A percentile compares a stretch with the other conserved stretches of the same genome.
phyloP scores from a whole-genome alignment of 1,140 invertebrate genomes.

The Akabosia matsudoensis region DNA sequence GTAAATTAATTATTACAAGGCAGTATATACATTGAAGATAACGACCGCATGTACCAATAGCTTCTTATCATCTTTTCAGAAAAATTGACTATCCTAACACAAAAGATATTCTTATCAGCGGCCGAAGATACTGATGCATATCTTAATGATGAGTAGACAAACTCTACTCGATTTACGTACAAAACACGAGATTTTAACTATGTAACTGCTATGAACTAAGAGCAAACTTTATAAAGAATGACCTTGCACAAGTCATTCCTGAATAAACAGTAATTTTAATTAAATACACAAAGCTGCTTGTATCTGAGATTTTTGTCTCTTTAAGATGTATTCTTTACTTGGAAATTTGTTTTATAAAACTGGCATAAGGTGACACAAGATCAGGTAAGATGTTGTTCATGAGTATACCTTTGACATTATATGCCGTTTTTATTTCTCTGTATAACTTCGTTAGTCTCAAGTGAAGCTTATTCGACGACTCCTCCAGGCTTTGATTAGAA shows the following conservation, averaged over 20 bases:
- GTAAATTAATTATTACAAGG: not conserved
- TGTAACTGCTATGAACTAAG: no score
- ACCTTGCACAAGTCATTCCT: no score
- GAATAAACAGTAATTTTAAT: not conserved
- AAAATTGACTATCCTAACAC: constrained; percentile 61
- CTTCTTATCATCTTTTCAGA: constrained; percentile 54
- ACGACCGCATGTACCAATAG: not conserved
- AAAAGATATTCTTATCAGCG: constrained; percentile 72
- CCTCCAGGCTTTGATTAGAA: no score
- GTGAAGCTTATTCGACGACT: no score
- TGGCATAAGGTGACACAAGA: not conserved
- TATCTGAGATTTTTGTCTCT: not conserved
- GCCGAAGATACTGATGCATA: constrained; percentile 61
- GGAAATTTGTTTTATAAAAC: not conserved
- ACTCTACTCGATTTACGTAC: no score
- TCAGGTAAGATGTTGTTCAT: no score
- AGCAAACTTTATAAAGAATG: no score
- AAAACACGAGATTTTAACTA: no score
- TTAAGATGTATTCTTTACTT: not conserved
- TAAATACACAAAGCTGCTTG: not conserved
- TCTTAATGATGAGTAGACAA: not conserved
- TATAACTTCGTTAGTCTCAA: no score
- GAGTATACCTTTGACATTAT: no score
- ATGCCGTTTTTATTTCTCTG: no score
- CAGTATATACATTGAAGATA: not conserved